Evolutionary conservation across 2,888 invertebrate species (phyloP), one percentile per base, ranked within the genome.

Genomic region (Galerucella nymphaeae): DNA sequence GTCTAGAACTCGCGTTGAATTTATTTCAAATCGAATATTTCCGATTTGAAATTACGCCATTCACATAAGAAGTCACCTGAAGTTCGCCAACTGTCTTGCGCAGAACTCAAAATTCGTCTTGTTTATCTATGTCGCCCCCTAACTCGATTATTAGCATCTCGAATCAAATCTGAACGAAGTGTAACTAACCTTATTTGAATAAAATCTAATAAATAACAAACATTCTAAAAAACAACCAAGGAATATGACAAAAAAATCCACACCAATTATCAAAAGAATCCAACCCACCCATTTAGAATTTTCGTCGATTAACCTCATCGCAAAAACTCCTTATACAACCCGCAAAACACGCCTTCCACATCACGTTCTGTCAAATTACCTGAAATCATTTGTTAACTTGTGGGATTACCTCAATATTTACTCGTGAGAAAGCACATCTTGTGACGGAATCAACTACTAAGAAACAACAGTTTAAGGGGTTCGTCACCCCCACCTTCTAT

Each of bases 321-420:
- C 63, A 30, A 67, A 67, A 67, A 67, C 50, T 58, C 66, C 59
- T 64, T 18, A 62, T 48, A 18, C 58, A 66, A 8, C 41, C 59
- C 38, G 8, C 41, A 69, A 68, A 72, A 77, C 75, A 74, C 75
- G 72, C 75, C 77, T 66, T 50, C 58, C 73, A 61, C 48, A 63
- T 45, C 48, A 53, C 70, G 66, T 62, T 66, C 69, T 69, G 72
- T 59, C 62, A 72, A 74, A 75, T 78, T 77, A 77, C 76, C 75
- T 72, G 78, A 70, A 78, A 77, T 79, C 73, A 80, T 79, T 77
- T 79, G 80, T 79, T 77, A 79, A 78, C 80, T 79, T 77, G 74
- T 74, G 77, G 76, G 77, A 78, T 79, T 79, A 79, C 79, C 79
- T 76, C 75, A 71, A 72, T 76, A 76, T 76, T 80, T 70, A 62